These are phyloP conservation scores for Tympanoctomys barrerae DNA, from an alignment of 2,797 vertebrate genomes.

Conservation along the genomic window DNA sequence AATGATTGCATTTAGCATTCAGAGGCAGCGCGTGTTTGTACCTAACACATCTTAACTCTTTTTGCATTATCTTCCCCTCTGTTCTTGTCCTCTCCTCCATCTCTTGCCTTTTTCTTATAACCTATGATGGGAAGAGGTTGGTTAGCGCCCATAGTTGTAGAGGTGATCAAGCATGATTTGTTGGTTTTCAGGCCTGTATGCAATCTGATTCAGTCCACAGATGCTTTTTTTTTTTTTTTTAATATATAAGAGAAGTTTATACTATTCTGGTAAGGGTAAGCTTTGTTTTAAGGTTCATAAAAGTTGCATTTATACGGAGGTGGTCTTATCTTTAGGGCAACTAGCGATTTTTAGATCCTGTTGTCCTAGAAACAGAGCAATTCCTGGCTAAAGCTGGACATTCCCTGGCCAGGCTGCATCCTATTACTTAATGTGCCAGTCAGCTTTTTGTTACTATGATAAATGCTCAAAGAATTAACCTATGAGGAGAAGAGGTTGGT, in stretches of 20 bases:
- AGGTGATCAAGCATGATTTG: too few species aligned
- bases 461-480: neutral
- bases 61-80: neutral
- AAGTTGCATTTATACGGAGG: neutral
- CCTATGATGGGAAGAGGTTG: too few species aligned
- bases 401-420: neutral
- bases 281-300: neutral
- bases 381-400: neutral
- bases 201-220: neutral
- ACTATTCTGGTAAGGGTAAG: neutral
- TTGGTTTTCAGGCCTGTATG: neutral
- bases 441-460: neutral
- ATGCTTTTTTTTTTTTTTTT: too few species aligned
- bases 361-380: neutral
- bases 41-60: neutral
- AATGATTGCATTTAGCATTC: neutral
- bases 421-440: neutral
- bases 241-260: neutral
- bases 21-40: neutral
- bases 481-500: neutral
- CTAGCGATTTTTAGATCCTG: neutral
- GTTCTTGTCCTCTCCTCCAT: neutral
- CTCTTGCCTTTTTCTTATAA: neutral
- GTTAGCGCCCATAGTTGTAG: too few species aligned
- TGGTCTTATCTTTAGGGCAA: neutral